Conservation (phyloP, 2,113 vertebrate species). For the Aix galericulata region DNA sequence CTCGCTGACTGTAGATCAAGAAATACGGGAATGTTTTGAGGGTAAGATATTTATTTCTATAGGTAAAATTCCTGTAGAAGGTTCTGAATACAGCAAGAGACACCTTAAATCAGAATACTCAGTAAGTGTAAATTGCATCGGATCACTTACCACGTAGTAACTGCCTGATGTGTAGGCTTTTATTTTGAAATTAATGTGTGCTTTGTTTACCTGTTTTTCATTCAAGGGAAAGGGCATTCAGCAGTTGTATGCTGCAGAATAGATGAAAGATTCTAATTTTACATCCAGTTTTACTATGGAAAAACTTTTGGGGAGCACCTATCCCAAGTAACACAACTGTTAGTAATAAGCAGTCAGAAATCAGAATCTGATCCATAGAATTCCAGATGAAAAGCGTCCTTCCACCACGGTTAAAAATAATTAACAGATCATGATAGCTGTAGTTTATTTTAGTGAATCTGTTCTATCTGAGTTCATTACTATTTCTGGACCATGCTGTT, state of each 20-base stretch:
- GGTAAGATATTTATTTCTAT: background rate
- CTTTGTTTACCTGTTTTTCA: background rate
- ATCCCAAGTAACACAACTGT: background rate
- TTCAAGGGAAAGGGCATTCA: background rate
- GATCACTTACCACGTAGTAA: background rate
- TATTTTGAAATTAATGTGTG: background rate
- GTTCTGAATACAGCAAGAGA: background rate
- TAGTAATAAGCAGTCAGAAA: background rate
- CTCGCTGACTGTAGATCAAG: background rate
- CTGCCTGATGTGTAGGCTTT: background rate
- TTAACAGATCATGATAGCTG: background rate
- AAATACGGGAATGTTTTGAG: background rate
- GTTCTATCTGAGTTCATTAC: background rate
- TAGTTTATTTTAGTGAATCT: background rate
- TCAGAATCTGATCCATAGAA: background rate
- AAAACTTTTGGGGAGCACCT: background rate
- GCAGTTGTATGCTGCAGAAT: background rate
- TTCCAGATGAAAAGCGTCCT: background rate
- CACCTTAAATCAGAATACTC: background rate
- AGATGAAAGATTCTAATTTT: background rate
- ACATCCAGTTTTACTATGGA: background rate
- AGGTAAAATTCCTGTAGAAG: background rate
- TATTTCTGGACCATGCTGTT: background rate
- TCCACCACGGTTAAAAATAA: background rate
- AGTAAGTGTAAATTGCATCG: background rate